Conservation (phyloP, 2,113 vertebrate genomes). For the Myrmecophaga tridactyla region DNA sequence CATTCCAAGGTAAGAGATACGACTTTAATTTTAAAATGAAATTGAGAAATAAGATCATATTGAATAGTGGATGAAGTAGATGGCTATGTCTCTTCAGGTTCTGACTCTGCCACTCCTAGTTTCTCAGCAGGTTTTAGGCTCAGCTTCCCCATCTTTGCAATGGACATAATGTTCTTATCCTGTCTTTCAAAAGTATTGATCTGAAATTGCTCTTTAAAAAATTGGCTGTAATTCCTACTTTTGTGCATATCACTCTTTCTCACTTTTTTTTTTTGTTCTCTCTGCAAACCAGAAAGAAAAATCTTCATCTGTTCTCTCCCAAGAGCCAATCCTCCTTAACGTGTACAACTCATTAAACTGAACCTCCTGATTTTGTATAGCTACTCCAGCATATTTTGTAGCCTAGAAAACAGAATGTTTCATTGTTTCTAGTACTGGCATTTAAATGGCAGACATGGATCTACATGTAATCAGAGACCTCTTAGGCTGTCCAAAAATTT, state of each 20-base stretch:
- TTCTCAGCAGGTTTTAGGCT: neutral
- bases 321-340: neutral
- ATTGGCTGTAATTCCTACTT: neutral
- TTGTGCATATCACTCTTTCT: neutral
- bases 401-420: neutral
- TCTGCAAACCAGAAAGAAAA: neutral
- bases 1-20: neutral
- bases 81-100: neutral
- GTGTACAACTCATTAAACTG: neutral
- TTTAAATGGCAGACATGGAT: neutral
- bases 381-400: neutral
- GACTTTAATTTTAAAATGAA: conserved; percentile 26
- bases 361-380: neutral
- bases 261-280: neutral
- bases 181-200: neutral
- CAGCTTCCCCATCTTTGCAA: neutral
- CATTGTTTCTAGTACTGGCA: neutral
- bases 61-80: neutral
- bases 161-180: neutral
- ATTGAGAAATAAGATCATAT: neutral
- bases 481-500: neutral
- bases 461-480: neutral
- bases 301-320: neutral
- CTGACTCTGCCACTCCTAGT: neutral
- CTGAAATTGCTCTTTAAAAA: neutral